Base-by-base conservation (phyloP, 2,888 invertebrate genomes). In the Coecobrya sp. region DNA sequence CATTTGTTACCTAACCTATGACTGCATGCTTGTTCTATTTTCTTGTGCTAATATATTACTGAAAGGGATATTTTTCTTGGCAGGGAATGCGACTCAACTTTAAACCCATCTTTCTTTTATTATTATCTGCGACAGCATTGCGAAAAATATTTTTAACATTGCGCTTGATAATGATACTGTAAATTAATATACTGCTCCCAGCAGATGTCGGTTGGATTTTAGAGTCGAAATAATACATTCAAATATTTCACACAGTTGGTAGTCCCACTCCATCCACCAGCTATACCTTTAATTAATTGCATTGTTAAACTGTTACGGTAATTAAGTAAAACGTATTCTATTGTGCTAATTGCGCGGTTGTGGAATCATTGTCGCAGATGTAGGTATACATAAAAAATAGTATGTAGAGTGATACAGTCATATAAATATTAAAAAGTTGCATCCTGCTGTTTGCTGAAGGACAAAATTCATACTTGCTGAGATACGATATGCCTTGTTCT, bases 41-140 rank as follows among this genome's bases (percentile, higher is more conserved):
- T 68, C 36, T 68, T 68, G 30, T 27, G 30, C 65, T 73, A 73
- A 73, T 42, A n/a, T 42, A 42, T 73, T 42, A 36, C 42, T 73
- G 42, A 73, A 73, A 42, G 70, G 42, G 19, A 73, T 42, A 19
- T 19, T n/a, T 42, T 8, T 36, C 70, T 8, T 42, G 19, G 4
- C 8, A 42, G 36, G 42, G 70, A 42, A n/a, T 5, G 19, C 42
- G 19, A 73, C 19, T n/a, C 16, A 65, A 65, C 3, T 25, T 65
- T 27, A 22, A 65, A 55, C 19, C n/a, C 55, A 55, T 55, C 55
- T 55, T 55, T 55, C 13, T n/a, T 55, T 55, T 55, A n/a, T 55
- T n/a, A 55, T n/a, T n/a, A 52, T 16, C 55, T 55, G 55, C n/a
- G 36, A 7, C 7, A 36, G 2, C 36, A 7, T 36, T 36, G 36